Evolutionary conservation across 92 coral and sea anemone species (phyloP).

Genomic region (Zoanthus sansibaricus): DNA sequence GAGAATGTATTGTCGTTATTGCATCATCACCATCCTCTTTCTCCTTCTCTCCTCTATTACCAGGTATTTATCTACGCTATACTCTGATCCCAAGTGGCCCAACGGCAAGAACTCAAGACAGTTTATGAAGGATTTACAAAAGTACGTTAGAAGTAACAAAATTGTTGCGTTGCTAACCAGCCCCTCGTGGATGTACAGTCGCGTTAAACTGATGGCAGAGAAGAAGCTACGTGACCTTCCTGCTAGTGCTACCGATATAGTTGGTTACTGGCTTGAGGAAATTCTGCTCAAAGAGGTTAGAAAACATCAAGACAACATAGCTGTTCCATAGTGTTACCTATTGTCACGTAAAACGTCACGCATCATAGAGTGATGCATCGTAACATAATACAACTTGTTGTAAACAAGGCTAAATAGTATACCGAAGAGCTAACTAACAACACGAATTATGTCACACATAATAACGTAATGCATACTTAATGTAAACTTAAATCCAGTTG

Average conservation of each 20-base stretch:
- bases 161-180: not conserved
- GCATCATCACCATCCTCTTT: not conserved
- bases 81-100: slow-evolving; percentile 51
- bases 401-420: too few relatives aligned
- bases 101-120: not conserved
- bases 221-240: slow-evolving; percentile 27
- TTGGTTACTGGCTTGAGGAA: slow-evolving; percentile 23
- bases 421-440: too few relatives aligned
- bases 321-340: too few relatives aligned
- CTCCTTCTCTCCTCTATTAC: not conserved
- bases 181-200: slow-evolving; percentile 29
- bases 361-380: too few relatives aligned
- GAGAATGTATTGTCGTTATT: not conserved
- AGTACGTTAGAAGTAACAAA: not conserved
- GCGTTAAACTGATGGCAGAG: not conserved
- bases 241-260: slow-evolving; percentile 30
- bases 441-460: too few relatives aligned
- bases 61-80: slow-evolving; percentile 58
- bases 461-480: too few relatives aligned
- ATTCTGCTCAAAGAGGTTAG: slow-evolving; percentile 20
- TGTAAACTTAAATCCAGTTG: too few relatives aligned
- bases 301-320: not conserved
- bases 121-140: slow-evolving; percentile 4
- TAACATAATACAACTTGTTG: too few relatives aligned
- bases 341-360: too few relatives aligned